Evolutionary conservation across 1,140 invertebrate genomes (phyloP).

Genomic region (Sitobion miscanthi): DNA sequence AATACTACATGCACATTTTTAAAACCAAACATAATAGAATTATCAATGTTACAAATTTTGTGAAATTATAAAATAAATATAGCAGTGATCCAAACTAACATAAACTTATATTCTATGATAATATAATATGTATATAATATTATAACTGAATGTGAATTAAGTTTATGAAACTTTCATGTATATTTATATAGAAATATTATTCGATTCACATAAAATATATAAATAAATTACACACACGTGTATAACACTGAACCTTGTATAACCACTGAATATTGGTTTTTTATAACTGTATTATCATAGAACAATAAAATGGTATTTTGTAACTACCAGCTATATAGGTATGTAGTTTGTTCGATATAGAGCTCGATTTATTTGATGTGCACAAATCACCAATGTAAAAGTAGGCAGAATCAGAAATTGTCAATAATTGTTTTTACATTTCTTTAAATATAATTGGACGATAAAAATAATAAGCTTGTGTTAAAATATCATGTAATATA

Average conservation of each 20-base stretch:
- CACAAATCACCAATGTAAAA: background rate
- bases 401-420: background rate
- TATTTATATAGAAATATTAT: no score
- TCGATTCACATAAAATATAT: background rate
- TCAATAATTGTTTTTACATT: background rate
- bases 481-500: background rate
- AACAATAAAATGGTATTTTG: no score
- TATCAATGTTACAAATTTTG: background rate
- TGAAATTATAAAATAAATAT: background rate
- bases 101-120: background rate
- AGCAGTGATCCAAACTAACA: background rate
- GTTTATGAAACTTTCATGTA: background rate
- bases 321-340: no score
- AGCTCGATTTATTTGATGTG: background rate
- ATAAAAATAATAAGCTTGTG: background rate
- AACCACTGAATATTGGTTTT: background rate
- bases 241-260: no score
- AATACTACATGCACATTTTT: no score
- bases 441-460: background rate
- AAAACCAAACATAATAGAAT: no score
- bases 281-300: background rate
- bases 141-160: background rate
- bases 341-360: background rate
- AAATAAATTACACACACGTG: background rate
- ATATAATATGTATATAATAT: background rate